These are phyloP conservation scores for Campoplex capitator DNA, from an alignment of 2,888 invertebrate genomes.

Conservation along the genomic window DNA sequence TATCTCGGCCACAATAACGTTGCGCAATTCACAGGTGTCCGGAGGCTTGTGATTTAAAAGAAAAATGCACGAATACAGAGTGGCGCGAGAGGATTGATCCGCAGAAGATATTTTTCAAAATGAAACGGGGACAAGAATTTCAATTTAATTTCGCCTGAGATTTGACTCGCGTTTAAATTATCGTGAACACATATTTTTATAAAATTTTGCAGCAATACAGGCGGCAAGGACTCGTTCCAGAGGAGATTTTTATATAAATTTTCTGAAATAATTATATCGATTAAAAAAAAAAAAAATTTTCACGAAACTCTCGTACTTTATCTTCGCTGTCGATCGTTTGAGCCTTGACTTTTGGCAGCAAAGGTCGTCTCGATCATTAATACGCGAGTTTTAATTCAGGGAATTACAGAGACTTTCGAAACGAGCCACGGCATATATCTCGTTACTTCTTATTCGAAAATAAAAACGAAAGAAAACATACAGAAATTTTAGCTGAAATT, in stretches of 20 bases:
- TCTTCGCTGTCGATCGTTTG: not conserved
- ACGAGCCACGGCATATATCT: not conserved
- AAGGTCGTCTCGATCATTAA: slow-evolving; percentile 7
- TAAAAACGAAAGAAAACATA: not conserved
- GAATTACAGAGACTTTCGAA: not conserved
- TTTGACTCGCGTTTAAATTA: not conserved
- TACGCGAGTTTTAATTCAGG: not conserved
- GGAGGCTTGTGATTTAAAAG: not conserved
- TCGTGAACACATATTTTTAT: not conserved
- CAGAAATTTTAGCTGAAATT: not conserved
- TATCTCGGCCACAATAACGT: not conserved
- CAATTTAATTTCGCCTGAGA: not conserved
- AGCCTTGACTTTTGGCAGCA: slow-evolving; percentile 12
- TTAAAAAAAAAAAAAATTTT: not conserved
- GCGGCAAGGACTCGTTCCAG: not conserved
- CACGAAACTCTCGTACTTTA: not conserved
- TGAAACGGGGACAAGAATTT: not conserved
- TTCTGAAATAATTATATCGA: not conserved
- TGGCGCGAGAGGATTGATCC: not conserved
- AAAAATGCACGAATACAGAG: not conserved
- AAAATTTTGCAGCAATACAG: not conserved
- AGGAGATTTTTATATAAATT: not conserved
- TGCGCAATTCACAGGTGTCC: not conserved
- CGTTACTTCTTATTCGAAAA: not conserved
- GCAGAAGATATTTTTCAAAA: not conserved